Evolutionary conservation across 2,888 invertebrate species (phyloP).

Genomic region (Noctua fimbriata): DNA sequence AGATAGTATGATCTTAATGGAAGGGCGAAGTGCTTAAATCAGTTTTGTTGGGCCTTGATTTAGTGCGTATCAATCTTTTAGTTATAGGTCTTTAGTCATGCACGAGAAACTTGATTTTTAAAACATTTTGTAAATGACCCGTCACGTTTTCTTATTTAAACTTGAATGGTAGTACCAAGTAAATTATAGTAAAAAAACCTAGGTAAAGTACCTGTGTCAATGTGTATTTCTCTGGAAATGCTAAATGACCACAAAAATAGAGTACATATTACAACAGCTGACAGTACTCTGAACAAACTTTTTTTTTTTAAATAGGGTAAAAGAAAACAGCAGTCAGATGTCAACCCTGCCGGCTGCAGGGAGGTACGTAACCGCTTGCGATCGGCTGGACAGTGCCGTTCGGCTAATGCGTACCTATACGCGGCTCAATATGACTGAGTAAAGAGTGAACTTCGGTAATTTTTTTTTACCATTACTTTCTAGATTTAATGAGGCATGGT

Average conservation of each 20-base stretch:
- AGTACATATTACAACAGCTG: background rate
- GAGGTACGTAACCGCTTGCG: constrained; percentile 73
- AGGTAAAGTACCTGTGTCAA: background rate
- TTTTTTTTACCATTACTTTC: background rate
- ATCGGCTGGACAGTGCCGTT: constrained; percentile 80
- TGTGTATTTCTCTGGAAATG: background rate
- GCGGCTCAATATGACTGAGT: constrained; percentile 52
- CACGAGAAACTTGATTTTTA: background rate
- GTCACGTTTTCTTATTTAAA: background rate
- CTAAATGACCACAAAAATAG: background rate
- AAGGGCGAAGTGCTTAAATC: constrained; percentile 23
- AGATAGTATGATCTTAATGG: constrained; percentile 26
- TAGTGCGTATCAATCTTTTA: constrained; percentile 17
- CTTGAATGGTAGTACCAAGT: background rate
- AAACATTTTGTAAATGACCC: background rate
- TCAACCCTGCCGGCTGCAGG: constrained; percentile 75
- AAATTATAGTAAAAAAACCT: background rate
- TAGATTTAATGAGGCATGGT: background rate
- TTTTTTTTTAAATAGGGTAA: background rate
- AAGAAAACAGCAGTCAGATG: background rate
- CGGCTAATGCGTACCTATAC: constrained; percentile 81
- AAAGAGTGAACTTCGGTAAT: constrained; percentile 54
- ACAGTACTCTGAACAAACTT: background rate
- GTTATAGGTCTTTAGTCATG: constrained; percentile 20
- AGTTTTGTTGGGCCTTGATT: constrained; percentile 29